phyloP scores from a whole-genome alignment of 2,113 vertebrate species.

The Stigmatopora argus region DNA sequence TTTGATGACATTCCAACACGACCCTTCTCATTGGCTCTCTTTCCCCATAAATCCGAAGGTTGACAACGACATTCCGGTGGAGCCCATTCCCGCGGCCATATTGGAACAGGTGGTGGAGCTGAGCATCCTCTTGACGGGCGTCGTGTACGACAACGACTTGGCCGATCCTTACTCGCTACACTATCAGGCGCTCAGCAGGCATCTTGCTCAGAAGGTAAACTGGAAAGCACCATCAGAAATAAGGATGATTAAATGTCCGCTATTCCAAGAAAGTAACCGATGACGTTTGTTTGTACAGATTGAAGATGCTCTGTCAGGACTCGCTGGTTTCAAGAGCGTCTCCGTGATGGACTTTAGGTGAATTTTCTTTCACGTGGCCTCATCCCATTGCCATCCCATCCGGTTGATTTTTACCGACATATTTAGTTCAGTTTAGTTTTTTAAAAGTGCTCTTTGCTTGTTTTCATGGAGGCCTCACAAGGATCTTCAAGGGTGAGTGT shows the following conservation, averaged over 20 bases:
- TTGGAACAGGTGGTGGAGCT: constrained; percentile 82
- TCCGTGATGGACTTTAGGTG: constrained; percentile 83
- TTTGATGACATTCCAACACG: neutral
- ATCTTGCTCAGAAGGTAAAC: constrained; percentile 79
- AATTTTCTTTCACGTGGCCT: constrained; percentile 30
- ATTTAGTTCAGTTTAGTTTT: neutral
- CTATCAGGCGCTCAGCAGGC: constrained; percentile 68
- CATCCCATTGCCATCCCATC: neutral
- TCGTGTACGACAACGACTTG: constrained; percentile 75
- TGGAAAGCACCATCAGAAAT: neutral
- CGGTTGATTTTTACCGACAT: neutral
- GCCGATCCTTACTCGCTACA: constrained; percentile 61
- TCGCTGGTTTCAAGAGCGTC: constrained; percentile 83
- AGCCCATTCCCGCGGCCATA: constrained; percentile 45
- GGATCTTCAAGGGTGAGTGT: constrained; percentile 57
- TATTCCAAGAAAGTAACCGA: neutral
- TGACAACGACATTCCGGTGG: constrained; percentile 77
- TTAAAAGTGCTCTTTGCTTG: constrained; percentile 1
- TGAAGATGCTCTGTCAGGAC: constrained; percentile 73
- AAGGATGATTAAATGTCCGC: neutral
- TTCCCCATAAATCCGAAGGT: constrained; percentile 60
- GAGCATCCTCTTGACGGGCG: constrained; percentile 74
- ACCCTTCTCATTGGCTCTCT: neutral
- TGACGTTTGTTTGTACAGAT: constrained; percentile 69
- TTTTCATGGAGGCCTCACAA: constrained; percentile 51